Percentiles rank a stretch among this genome's conserved stretches.
Conservation (phyloP, 2,113 vertebrate species). For the Ctenomys sociabilis region DNA sequence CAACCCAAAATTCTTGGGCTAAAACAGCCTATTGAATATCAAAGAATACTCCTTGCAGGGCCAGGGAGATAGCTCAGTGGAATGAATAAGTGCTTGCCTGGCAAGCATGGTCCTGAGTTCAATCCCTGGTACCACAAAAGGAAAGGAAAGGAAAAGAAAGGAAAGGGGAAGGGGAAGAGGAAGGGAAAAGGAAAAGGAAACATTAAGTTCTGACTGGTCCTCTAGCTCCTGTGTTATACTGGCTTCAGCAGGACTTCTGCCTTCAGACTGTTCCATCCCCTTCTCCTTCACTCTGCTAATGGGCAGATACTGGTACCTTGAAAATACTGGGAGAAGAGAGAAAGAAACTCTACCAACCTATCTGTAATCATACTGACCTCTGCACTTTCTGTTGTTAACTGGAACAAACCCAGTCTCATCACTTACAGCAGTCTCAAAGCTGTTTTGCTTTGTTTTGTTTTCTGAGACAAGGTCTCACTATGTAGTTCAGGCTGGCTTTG, state of each 20-base stretch:
- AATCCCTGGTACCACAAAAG: too few species aligned
- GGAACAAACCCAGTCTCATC: background rate
- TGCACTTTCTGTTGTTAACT: background rate
- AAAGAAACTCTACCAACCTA: background rate
- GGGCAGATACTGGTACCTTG: background rate
- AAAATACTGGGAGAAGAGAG: constrained; percentile 8
- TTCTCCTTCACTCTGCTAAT: background rate
- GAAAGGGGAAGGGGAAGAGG: too few species aligned
- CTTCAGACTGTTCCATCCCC: background rate
- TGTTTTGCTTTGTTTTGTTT: background rate
- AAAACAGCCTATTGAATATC: background rate
- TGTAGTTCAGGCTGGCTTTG: background rate
- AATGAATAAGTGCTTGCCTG: too few species aligned
- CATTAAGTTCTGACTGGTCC: background rate
- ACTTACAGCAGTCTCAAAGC: background rate
- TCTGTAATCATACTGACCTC: background rate
- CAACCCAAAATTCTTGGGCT: constrained; percentile 24
- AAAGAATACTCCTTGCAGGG: background rate
- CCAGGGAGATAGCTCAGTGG: too few species aligned
- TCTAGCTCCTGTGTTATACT: background rate
- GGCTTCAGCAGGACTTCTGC: background rate
- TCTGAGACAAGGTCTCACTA: background rate
- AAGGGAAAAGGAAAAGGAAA: background rate
- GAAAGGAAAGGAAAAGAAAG: background rate
- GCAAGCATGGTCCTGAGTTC: too few species aligned